phyloP scores from a whole-genome alignment of 2,797 vertebrate genomes.

The Sebastes nivosus region DNA sequence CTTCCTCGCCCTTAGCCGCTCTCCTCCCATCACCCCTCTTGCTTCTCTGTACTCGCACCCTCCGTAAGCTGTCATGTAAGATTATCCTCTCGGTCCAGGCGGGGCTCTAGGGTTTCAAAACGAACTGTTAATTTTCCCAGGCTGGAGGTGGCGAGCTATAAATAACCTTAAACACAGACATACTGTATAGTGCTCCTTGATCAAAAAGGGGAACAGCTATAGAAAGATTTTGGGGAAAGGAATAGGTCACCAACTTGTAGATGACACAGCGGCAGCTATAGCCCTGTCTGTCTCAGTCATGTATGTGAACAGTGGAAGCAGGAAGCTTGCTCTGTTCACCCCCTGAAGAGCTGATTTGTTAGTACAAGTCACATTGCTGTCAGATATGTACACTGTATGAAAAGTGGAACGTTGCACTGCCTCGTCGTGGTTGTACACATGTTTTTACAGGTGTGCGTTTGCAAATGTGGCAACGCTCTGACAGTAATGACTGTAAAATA shows the following conservation, averaged over 20 bases:
- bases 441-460: neutral
- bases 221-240: slow-evolving; percentile 28
- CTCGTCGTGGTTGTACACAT: neutral
- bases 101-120: slow-evolving; percentile 82
- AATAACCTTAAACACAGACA: slow-evolving; percentile 72
- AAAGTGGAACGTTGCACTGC: neutral
- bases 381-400: neutral
- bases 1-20: slow-evolving; percentile 20
- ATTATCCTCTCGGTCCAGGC: slow-evolving; percentile 78
- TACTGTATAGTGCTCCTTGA: slow-evolving; percentile 39
- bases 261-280: neutral
- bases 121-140: slow-evolving; percentile 82
- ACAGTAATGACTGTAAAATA: neutral
- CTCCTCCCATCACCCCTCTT: slow-evolving; percentile 49
- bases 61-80: slow-evolving; percentile 80
- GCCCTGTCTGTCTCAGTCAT: neutral
- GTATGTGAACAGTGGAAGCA: neutral
- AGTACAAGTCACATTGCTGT: neutral
- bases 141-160: slow-evolving; percentile 74
- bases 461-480: neutral
- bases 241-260: neutral
- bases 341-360: neutral
- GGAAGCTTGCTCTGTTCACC: neutral
- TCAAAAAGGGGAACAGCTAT: slow-evolving; percentile 35
- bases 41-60: slow-evolving; percentile 59